Conservation (phyloP, 2,113 vertebrate genomes). For the Balaeniceps rex region DNA sequence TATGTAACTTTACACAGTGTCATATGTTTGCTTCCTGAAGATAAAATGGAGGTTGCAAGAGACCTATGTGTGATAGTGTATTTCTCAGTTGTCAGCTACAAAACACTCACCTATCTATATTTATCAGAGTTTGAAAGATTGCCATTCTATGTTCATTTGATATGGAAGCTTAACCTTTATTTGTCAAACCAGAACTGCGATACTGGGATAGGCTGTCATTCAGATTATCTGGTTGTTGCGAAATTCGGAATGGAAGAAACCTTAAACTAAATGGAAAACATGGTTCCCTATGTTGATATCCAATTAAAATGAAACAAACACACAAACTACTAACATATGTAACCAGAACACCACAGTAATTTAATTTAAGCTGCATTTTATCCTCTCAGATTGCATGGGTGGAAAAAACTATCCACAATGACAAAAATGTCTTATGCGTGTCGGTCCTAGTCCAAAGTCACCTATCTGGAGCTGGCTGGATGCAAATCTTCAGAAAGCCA, state of each 20-base stretch:
- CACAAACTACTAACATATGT: neutral
- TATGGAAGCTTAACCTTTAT: neutral
- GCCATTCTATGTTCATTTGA: neutral
- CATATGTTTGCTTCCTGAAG: neutral
- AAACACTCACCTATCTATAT: neutral
- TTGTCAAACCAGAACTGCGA: neutral
- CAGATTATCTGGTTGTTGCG: neutral
- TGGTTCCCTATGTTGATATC: neutral
- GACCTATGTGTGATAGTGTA: neutral
- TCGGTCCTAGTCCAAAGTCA: neutral
- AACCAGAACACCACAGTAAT: neutral
- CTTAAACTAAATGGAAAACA: neutral
- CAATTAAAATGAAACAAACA: slow-evolving; percentile 11
- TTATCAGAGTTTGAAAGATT: neutral
- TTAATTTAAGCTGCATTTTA: neutral
- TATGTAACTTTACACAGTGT: neutral
- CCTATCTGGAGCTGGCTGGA: neutral
- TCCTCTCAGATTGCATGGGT: neutral
- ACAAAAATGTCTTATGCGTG: neutral
- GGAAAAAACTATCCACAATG: neutral
- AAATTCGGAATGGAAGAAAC: neutral
- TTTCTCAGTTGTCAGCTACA: neutral
- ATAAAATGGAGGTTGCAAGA: neutral
- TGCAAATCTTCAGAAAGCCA: neutral
- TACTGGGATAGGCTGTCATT: neutral